Conservation (phyloP, 2,797 vertebrate species). For the Kryptopterus vitreolus region DNA sequence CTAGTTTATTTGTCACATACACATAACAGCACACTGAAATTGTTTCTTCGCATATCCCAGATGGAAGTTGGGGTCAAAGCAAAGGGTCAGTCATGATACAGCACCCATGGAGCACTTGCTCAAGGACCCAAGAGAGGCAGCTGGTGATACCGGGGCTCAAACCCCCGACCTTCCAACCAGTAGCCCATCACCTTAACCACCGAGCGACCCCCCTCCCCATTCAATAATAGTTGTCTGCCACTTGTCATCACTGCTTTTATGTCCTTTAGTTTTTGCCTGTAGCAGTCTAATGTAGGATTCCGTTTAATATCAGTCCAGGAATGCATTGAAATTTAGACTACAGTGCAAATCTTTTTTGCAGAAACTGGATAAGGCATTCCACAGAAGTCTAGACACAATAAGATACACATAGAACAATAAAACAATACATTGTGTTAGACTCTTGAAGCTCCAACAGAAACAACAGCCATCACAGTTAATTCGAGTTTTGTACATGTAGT, state of each 20-base stretch:
- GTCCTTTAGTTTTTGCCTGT: not conserved
- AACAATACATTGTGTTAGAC: not conserved
- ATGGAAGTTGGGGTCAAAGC: too few relatives aligned
- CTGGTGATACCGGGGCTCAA: too few relatives aligned
- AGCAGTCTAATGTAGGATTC: not conserved
- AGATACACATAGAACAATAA: not conserved
- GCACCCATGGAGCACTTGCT: too few relatives aligned
- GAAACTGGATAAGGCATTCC: not conserved
- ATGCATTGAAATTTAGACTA: not conserved
- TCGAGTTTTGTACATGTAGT: not conserved
- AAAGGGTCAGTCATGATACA: too few relatives aligned
- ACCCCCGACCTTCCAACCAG: too few relatives aligned
- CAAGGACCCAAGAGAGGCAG: too few relatives aligned
- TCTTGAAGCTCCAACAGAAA: not conserved
- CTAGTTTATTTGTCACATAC: too few relatives aligned
- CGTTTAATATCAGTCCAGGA: not conserved
- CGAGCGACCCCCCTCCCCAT: too few relatives aligned
- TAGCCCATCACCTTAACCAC: too few relatives aligned
- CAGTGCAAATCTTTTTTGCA: not conserved
- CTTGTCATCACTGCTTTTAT: not conserved
- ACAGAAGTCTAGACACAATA: not conserved
- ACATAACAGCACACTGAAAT: too few relatives aligned
- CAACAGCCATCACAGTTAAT: not conserved
- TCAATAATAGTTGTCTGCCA: not conserved
- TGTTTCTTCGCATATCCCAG: too few relatives aligned